These are phyloP conservation scores for Ophion obscuratus DNA, from an alignment of 2,888 invertebrate species.

Conservation along the genomic window DNA sequence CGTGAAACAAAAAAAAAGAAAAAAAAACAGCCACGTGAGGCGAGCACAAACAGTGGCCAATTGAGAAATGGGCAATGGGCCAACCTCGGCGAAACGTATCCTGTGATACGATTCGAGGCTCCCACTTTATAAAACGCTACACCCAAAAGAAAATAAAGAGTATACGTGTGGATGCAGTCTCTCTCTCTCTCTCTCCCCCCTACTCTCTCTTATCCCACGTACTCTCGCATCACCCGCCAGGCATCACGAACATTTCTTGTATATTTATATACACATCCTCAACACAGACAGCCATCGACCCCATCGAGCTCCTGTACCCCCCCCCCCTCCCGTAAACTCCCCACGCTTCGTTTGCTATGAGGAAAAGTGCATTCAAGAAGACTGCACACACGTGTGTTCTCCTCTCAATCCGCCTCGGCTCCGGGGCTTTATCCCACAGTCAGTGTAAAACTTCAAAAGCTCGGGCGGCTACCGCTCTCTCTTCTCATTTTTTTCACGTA, in stretches of 20 bases:
- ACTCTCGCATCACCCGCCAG: slow-evolving; percentile 36
- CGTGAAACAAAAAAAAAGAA: not conserved
- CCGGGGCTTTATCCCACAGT: not conserved
- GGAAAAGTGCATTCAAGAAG: slow-evolving; percentile 22
- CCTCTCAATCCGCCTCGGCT: slow-evolving; percentile 8
- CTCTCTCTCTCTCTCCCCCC: slow-evolving; percentile 35
- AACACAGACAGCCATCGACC: slow-evolving; percentile 41
- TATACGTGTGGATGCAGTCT: not conserved
- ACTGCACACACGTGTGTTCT: slow-evolving; percentile 36
- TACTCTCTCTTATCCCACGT: not conserved
- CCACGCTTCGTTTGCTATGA: slow-evolving; percentile 51
- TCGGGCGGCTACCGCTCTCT: not conserved
- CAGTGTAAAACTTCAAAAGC: slow-evolving; percentile 17
- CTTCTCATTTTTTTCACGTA: not conserved
- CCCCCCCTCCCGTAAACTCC: not conserved
- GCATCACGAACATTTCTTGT: slow-evolving; percentile 26
- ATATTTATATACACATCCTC: not conserved
- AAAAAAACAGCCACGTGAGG: slow-evolving; percentile 19
- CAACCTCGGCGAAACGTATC: slow-evolving; percentile 63
- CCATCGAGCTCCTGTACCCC: slow-evolving; percentile 33
- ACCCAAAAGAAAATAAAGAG: slow-evolving; percentile 19
- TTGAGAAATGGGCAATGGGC: slow-evolving; percentile 64
- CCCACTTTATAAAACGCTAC: slow-evolving; percentile 24
- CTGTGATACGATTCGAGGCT: slow-evolving; percentile 44
- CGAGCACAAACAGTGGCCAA: slow-evolving; percentile 50